Evolutionary conservation across 1,140 invertebrate genomes (phyloP).

Genomic region (Drosophila simulans): DNA sequence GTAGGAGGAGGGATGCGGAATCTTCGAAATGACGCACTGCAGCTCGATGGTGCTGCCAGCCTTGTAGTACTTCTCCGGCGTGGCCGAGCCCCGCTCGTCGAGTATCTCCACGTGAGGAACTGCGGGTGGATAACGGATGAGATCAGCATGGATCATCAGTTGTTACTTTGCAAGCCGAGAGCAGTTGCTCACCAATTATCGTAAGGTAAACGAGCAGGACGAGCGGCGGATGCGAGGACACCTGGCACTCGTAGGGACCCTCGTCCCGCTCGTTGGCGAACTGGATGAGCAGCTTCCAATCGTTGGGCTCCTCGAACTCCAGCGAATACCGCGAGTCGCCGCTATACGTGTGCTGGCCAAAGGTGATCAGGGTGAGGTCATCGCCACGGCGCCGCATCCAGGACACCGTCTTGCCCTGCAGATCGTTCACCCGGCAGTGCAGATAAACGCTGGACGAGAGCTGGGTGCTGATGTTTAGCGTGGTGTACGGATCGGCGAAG

Average conservation of each 20-base stretch:
- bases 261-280: slow-evolving; percentile 90
- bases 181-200: slow-evolving; percentile 88
- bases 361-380: slow-evolving; percentile 90
- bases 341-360: slow-evolving; percentile 91
- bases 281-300: slow-evolving; percentile 91
- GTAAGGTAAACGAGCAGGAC: slow-evolving; percentile 89
- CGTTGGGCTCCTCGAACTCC: slow-evolving; percentile 90
- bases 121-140: slow-evolving; percentile 75
- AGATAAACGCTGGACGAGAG: slow-evolving; percentile 88
- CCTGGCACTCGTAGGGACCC: slow-evolving; percentile 92
- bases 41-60: slow-evolving; percentile 94
- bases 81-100: slow-evolving; percentile 91
- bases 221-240: slow-evolving; percentile 91
- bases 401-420: slow-evolving; percentile 91
- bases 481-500: slow-evolving; percentile 87
- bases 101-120: slow-evolving; percentile 93
- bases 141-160: not conserved
- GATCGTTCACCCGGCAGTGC: slow-evolving; percentile 90
- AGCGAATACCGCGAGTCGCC: slow-evolving; percentile 91
- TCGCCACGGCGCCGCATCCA: slow-evolving; percentile 91
- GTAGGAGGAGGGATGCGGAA: slow-evolving; percentile 90
- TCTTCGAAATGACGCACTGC: slow-evolving; percentile 92
- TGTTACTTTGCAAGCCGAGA: not conserved
- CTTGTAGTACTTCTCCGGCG: slow-evolving; percentile 94
- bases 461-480: slow-evolving; percentile 89